phyloP scores from a whole-genome alignment of 2,113 vertebrate species.

The Charina bottae region DNA sequence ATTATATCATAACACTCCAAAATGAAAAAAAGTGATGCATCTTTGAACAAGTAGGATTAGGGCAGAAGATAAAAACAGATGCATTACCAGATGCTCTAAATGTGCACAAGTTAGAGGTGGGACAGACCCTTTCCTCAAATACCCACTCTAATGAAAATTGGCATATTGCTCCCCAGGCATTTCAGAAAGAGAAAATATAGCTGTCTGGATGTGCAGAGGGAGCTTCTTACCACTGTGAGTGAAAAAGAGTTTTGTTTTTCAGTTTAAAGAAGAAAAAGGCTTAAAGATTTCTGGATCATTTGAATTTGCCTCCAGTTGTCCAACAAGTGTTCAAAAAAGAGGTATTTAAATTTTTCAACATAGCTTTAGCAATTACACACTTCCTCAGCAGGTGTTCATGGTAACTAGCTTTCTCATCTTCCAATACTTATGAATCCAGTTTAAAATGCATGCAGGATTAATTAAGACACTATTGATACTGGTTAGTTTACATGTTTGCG shows the following conservation, averaged over 20 bases:
- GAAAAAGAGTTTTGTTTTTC: not conserved
- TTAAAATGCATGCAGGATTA: not conserved
- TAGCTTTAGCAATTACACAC: not conserved
- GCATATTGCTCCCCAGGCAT: not conserved
- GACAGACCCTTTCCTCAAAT: not conserved
- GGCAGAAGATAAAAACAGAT: not conserved
- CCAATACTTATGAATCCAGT: not conserved
- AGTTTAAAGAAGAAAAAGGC: not conserved
- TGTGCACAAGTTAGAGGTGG: not conserved
- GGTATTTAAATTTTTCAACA: not conserved
- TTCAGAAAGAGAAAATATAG: not conserved
- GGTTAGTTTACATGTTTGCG: not conserved
- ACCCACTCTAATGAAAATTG: not conserved
- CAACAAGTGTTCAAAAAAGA: not conserved
- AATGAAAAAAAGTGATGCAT: not conserved
- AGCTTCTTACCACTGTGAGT: not conserved
- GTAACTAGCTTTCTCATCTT: not conserved
- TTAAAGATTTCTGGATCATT: not conserved
- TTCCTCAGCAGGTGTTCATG: not conserved
- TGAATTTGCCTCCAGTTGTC: not conserved
- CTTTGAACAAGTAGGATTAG: not conserved
- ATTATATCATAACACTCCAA: not conserved
- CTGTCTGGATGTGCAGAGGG: not conserved
- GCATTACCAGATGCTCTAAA: not conserved
- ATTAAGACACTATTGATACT: not conserved